These are phyloP conservation scores for Teleogryllus occipitalis DNA, from an alignment of 1,140 invertebrate genomes.

Conservation along the genomic window DNA sequence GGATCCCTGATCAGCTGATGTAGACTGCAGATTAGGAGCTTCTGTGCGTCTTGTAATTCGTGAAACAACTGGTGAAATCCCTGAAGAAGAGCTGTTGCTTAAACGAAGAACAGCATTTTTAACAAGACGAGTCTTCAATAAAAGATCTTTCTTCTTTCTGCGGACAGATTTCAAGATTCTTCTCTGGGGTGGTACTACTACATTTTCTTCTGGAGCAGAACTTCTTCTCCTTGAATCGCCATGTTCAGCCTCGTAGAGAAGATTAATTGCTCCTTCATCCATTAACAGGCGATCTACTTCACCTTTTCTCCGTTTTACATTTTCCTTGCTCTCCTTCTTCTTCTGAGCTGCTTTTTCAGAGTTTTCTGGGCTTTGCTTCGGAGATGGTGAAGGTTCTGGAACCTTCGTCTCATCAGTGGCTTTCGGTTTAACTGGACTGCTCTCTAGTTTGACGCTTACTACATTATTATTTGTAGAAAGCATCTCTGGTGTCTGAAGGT, in stretches of 20 bases:
- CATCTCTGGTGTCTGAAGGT: neutral
- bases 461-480: neutral
- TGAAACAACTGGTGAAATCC: slow-evolving; percentile 47
- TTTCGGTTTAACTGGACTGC: slow-evolving; percentile 28
- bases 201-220: neutral
- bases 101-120: slow-evolving; percentile 47
- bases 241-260: slow-evolving; percentile 66
- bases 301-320: slow-evolving; percentile 28
- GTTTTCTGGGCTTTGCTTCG: neutral
- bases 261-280: slow-evolving; percentile 77
- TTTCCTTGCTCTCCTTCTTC: neutral
- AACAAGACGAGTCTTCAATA: slow-evolving; percentile 38
- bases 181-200: neutral
- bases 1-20: neutral
- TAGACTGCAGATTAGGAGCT: slow-evolving; percentile 1
- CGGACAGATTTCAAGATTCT: slow-evolving; percentile 14
- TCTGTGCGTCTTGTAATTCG: slow-evolving; percentile 35
- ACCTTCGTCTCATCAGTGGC: neutral
- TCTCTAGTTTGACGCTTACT: neutral
- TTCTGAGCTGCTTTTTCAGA: neutral
- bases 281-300: slow-evolving; percentile 70
- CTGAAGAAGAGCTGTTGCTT: slow-evolving; percentile 34
- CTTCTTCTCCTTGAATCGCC: slow-evolving; percentile 25
- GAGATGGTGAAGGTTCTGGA: neutral
- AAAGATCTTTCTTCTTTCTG: slow-evolving; percentile 27